A percentile compares a stretch with the other conserved stretches of the same genome.
These are phyloP conservation scores for Protula sp. DNA, from an alignment of 2,888 invertebrate species.

Conservation along the genomic window DNA sequence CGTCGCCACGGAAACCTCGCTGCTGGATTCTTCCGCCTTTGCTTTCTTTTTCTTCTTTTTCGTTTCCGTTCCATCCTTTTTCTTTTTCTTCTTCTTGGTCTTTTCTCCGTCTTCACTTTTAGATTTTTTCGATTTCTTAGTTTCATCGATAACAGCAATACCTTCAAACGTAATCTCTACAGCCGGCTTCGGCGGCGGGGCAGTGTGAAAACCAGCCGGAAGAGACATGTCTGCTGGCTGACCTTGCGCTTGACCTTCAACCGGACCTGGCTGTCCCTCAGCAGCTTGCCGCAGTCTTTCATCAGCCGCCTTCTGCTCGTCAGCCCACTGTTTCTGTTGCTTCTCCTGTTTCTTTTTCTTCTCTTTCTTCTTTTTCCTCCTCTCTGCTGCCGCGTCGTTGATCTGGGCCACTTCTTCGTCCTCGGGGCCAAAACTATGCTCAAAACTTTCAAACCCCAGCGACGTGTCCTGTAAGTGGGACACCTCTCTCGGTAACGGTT, in stretches of 20 bases:
- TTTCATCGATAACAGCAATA: background rate
- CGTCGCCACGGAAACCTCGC: no score
- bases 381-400: slow-evolving; percentile 7
- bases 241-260: background rate
- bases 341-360: background rate
- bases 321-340: slow-evolving; percentile 1
- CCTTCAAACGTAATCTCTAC: background rate
- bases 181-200: background rate
- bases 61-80: background rate
- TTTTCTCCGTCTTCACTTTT: background rate
- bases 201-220: background rate
- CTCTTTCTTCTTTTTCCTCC: slow-evolving; percentile 6
- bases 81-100: slow-evolving; percentile 5
- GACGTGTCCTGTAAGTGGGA: no score
- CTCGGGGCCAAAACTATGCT: background rate
- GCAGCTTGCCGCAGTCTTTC: background rate
- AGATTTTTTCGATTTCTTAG: background rate
- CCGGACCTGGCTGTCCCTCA: background rate
- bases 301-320: background rate
- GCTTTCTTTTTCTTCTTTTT: no score
- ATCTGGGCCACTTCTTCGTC: slow-evolving; percentile 14
- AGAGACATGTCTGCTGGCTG: background rate
- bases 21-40: no score
- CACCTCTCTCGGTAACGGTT: no score
- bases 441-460: no score